Base-by-base conservation (phyloP, 2,797 vertebrate genomes). In the Percopsis omiscomaycus region DNA sequence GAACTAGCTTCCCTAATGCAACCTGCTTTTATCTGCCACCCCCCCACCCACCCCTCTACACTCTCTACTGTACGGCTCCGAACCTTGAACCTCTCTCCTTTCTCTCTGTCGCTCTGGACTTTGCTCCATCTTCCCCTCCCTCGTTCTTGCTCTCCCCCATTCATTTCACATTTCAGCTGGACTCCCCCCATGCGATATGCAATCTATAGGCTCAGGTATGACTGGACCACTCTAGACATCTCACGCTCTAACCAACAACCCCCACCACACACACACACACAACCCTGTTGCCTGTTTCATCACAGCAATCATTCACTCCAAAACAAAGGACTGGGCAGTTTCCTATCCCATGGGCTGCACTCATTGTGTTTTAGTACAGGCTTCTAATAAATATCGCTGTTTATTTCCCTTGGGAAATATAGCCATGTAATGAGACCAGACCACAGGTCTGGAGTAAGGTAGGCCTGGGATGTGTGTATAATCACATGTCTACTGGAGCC, bases 131-230 rank as follows among this genome's bases (percentile, higher is more conserved):
- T 51, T 8, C 30, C 51, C 11, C 51, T 4, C 3, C 22, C 84
- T 79, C 87, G 84, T 10, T 72, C 64, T 92, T 90, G 91, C 84
- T 90, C 74, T 88, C 81, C 83, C 64, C 64, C 84, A 88, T 84
- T 90, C 89, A 83, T 91, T 77, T 74, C 85, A 84, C 63, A 66
- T 91, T 89, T 81, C 94, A 93, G 89, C 91, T 84, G 96, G 95
- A 91, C 94, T 92, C 81, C 92, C 93, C 82, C 92, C 96, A 92
- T 96, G 95, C 90, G 96, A 96, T 92, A 95, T 96, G 91, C 95
- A 97, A 92, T 95, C 95, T 89, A 89, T 97, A 92, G 93, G 94
- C 90, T 89, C 95, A 98, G 96, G 96, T 98, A 98, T 81, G 95
- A 89, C 85, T 63, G 68, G 68, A 44, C 83, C 78, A 79, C 61